Evolutionary conservation across 30 jellyfish, hydroid and myxozoan genomes (phyloP).

Genomic region (Hydra vulgaris): DNA sequence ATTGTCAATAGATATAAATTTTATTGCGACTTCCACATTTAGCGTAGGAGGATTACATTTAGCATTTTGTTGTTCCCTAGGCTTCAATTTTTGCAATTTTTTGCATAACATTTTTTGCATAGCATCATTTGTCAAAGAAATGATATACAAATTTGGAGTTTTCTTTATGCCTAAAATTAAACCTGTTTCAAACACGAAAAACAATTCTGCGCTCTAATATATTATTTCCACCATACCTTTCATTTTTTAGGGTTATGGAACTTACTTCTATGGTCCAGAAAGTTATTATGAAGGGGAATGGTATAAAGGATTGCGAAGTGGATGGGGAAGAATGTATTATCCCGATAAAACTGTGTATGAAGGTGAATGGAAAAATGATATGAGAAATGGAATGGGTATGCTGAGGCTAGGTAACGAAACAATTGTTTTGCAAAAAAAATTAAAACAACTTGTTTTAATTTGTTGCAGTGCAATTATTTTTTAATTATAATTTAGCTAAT

Average conservation of each 20-base stretch:
- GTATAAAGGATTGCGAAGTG: conserved; percentile 77
- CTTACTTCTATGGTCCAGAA: conserved; percentile 47
- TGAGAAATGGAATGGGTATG: conserved; percentile 92
- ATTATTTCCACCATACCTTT: no score
- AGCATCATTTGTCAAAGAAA: no score
- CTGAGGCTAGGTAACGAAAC: conserved; percentile 55
- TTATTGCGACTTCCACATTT: no score
- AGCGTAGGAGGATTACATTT: no score
- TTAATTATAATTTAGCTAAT: conserved; percentile 33
- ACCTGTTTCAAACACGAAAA: no score
- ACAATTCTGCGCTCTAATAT: no score
- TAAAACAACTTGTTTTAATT: background rate
- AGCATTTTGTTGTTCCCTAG: no score
- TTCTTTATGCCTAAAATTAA: no score
- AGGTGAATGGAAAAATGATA: conserved; percentile 88
- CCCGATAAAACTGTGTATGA: conserved; percentile 68
- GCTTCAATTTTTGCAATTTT: no score
- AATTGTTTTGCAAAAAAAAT: background rate
- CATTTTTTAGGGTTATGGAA: conserved; percentile 87
- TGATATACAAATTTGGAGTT: no score
- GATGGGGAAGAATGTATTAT: conserved; percentile 99
- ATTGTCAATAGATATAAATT: no score
- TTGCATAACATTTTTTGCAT: no score
- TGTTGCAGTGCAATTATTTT: background rate
- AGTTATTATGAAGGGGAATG: conserved; percentile 96